A percentile compares a stretch with the other conserved stretches of the same genome.
These are phyloP conservation scores for Gorsachius magnificus DNA, from an alignment of 2,797 vertebrate species.

Conservation along the genomic window DNA sequence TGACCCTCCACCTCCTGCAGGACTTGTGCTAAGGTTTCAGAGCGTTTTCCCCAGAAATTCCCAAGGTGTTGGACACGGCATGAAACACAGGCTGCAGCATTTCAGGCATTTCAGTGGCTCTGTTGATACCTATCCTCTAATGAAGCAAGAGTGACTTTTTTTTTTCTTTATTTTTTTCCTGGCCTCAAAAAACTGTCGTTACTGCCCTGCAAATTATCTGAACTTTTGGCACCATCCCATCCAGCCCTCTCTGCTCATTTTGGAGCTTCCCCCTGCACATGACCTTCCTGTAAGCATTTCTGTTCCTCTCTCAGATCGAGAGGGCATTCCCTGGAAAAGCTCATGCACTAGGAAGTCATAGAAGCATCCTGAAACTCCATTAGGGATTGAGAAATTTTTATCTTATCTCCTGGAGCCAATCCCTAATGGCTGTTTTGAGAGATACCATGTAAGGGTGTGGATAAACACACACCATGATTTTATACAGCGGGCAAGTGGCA, in stretches of 20 bases:
- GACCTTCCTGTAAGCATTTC: not conserved
- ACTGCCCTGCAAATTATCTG: not conserved
- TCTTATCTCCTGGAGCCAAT: not conserved
- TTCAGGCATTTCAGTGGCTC: not conserved
- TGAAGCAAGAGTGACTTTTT: not conserved
- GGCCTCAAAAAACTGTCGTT: not conserved
- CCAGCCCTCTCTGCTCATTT: not conserved
- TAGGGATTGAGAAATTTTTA: not conserved
- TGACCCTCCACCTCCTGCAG: not conserved
- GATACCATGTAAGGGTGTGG: not conserved
- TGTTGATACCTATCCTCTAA: not conserved
- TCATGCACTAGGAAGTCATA: not conserved
- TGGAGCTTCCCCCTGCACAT: not conserved
- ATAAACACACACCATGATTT: not conserved
- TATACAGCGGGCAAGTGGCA: not conserved
- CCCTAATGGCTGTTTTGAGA: not conserved
- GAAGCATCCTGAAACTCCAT: not conserved
- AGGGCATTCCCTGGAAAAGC: not conserved
- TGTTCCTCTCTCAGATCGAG: not conserved
- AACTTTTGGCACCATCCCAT: not conserved
- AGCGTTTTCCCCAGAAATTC: not conserved
- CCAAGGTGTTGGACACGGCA: not conserved
- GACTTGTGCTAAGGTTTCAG: not conserved
- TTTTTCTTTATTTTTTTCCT: rapidly evolving
- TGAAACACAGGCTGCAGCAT: not conserved